These are phyloP conservation scores for Drosophila meridionalis DNA, from an alignment of 2,888 invertebrate genomes.

Conservation along the genomic window DNA sequence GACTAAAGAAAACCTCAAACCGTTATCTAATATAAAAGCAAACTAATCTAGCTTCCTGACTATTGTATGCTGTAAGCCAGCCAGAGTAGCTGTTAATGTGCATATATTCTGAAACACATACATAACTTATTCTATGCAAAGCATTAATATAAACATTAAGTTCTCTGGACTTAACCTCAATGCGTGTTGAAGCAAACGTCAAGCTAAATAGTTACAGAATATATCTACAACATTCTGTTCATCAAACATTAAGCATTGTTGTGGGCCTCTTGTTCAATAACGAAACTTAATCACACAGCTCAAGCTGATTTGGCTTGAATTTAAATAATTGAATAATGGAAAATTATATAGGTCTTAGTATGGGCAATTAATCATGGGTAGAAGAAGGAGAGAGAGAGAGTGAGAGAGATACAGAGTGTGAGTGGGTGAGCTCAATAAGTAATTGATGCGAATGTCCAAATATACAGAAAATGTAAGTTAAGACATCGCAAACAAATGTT, in stretches of 20 bases:
- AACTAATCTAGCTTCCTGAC: neutral
- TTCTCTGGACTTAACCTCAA: neutral
- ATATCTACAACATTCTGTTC: neutral
- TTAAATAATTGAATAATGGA: conserved; percentile 23
- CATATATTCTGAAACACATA: neutral
- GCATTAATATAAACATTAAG: neutral
- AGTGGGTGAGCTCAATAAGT: conserved; percentile 1
- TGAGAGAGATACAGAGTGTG: neutral
- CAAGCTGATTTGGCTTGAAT: conserved; percentile 12
- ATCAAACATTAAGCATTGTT: neutral
- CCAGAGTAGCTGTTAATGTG: neutral
- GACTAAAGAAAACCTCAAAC: neutral
- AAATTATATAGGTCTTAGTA: conserved; percentile 12
- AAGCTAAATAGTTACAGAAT: neutral
- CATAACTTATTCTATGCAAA: neutral
- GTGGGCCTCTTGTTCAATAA: conserved; percentile 1
- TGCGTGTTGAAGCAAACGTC: conserved; percentile 1
- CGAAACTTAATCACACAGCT: conserved; percentile 1
- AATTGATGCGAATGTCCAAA: conserved; percentile 22
- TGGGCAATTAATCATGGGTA: conserved; percentile 21
- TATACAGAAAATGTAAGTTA: conserved; percentile 11
- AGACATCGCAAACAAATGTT: conserved; percentile 15
- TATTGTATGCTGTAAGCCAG: neutral
- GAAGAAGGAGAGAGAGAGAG: neutral
- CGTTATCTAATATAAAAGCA: neutral